Evolutionary conservation across 2,888 invertebrate species (phyloP).

Genomic region (Cremastinae sp.): DNA sequence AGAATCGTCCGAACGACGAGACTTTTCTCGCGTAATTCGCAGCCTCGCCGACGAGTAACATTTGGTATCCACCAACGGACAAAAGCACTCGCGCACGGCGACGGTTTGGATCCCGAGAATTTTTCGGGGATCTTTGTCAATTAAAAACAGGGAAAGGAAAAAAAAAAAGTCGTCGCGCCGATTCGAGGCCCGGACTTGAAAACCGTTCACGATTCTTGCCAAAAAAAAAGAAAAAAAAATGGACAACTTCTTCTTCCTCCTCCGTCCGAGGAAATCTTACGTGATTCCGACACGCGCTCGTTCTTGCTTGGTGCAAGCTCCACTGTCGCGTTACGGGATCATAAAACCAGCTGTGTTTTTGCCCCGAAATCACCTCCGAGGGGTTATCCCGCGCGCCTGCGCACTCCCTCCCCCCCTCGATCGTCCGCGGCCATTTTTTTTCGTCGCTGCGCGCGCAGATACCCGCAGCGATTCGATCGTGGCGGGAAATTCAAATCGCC

Average conservation of each 20-base stretch:
- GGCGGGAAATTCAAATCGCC: too few relatives aligned
- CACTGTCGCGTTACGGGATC: slow-evolving; percentile 70
- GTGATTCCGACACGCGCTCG: slow-evolving; percentile 37
- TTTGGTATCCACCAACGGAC: slow-evolving; percentile 55
- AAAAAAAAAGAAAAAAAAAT: not conserved
- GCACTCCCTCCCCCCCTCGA: slow-evolving; percentile 51
- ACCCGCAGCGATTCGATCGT: not conserved
- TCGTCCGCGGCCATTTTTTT: slow-evolving; percentile 11
- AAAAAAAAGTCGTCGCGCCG: slow-evolving; percentile 3
- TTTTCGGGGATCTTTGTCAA: slow-evolving; percentile 37
- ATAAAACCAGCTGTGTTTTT: slow-evolving; percentile 75
- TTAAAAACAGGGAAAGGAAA: not conserved
- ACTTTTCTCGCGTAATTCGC: slow-evolving; percentile 65
- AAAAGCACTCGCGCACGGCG: slow-evolving; percentile 48
- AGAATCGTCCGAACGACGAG: slow-evolving; percentile 71
- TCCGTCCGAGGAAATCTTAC: slow-evolving; percentile 67
- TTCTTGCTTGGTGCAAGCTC: slow-evolving; percentile 55
- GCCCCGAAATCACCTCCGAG: slow-evolving; percentile 63
- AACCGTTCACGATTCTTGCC: not conserved
- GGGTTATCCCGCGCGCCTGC: slow-evolving; percentile 66
- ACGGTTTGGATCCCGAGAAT: not conserved
- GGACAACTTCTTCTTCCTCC: not conserved
- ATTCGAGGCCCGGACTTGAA: not conserved
- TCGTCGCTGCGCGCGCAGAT: slow-evolving; percentile 1
- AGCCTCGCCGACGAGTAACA: slow-evolving; percentile 58